A percentile compares a stretch with the other conserved stretches of the same genome.
phyloP scores from a whole-genome alignment of 1,140 invertebrate species.

The Papilio xuthus region DNA sequence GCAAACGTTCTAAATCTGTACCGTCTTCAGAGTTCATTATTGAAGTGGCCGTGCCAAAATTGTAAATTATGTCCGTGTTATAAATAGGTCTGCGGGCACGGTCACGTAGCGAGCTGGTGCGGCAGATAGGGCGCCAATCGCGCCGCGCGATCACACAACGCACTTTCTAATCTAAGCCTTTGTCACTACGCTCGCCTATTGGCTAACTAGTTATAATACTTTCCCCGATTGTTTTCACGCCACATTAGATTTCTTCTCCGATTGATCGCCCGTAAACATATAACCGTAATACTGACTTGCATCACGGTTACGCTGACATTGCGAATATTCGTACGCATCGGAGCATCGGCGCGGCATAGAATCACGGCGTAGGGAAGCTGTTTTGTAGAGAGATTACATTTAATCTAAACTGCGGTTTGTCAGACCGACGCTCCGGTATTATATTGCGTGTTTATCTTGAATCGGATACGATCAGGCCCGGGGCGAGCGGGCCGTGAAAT shows the following conservation, averaged over 20 bases:
- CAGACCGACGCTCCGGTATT: conserved; percentile 58
- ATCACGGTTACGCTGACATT: conserved; percentile 54
- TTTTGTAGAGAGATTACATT: conserved; percentile 50
- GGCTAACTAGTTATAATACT: conserved; percentile 75
- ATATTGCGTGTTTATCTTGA: conserved; percentile 67
- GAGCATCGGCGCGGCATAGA: conserved; percentile 26
- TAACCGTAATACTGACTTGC: conserved; percentile 56
- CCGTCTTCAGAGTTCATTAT: conserved; percentile 12
- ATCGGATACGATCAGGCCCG: conserved; percentile 64
- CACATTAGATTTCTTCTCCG: conserved; percentile 73
- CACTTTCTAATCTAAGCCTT: conserved; percentile 81
- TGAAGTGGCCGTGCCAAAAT: conserved; percentile 33
- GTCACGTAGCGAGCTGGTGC: conserved; percentile 46
- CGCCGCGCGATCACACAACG: conserved; percentile 75
- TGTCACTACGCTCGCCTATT: conserved; percentile 75
- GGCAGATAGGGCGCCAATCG: conserved; percentile 77
- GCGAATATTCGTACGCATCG: conserved; percentile 43
- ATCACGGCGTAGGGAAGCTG: conserved; percentile 40
- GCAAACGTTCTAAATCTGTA: conserved; percentile 10
- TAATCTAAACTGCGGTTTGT: conserved; percentile 71
- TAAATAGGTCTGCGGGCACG: conserved; percentile 35
- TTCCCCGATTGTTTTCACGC: conserved; percentile 81
- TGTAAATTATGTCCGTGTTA: conserved; percentile 31
- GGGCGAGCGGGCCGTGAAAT: conserved; percentile 65
- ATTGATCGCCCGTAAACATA: conserved; percentile 61